These are phyloP conservation scores for Salarias fasciatus DNA, from an alignment of 2,797 vertebrate genomes.

Conservation along the genomic window DNA sequence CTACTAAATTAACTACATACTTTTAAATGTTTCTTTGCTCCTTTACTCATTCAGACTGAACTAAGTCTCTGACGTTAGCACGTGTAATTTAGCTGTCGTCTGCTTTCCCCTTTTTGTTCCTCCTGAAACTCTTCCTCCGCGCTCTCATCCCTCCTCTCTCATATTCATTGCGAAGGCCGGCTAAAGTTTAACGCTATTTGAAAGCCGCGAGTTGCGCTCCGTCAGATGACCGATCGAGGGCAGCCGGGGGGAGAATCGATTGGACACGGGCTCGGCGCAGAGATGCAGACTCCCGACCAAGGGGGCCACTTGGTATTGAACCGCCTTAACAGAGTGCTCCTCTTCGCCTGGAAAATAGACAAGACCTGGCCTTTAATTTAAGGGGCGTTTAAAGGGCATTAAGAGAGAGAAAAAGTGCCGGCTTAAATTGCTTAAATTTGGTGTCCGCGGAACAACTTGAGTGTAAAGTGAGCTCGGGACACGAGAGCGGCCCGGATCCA, in stretches of 20 bases:
- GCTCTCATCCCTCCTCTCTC: constrained; percentile 11
- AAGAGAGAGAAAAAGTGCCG: neutral
- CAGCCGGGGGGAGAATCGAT: constrained; percentile 62
- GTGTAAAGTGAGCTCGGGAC: no score
- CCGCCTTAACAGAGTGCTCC: constrained; percentile 21
- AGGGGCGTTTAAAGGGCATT: constrained; percentile 12
- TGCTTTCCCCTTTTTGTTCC: constrained; percentile 3
- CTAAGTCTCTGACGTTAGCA: no score
- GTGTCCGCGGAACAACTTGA: neutral
- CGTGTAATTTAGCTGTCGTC: no score
- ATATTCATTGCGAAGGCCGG: constrained; percentile 30
- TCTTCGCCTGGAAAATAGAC: constrained; percentile 21
- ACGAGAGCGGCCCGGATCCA: no score
- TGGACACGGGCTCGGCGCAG: constrained; percentile 40
- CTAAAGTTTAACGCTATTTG: constrained; percentile 55
- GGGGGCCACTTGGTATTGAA: constrained; percentile 54
- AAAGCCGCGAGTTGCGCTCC: constrained; percentile 46
- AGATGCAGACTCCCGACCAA: constrained; percentile 40
- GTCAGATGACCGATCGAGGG: constrained; percentile 55
- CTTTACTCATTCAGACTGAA: no score
- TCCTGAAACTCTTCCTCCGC: neutral
- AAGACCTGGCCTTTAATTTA: constrained; percentile 14
- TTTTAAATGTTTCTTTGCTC: no score
- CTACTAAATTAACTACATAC: no score
- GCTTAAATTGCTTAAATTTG: neutral